A percentile compares a stretch with the other conserved stretches of the same genome.
phyloP scores from a whole-genome alignment of 2,888 invertebrate species.

The Deilephila elpenor region DNA sequence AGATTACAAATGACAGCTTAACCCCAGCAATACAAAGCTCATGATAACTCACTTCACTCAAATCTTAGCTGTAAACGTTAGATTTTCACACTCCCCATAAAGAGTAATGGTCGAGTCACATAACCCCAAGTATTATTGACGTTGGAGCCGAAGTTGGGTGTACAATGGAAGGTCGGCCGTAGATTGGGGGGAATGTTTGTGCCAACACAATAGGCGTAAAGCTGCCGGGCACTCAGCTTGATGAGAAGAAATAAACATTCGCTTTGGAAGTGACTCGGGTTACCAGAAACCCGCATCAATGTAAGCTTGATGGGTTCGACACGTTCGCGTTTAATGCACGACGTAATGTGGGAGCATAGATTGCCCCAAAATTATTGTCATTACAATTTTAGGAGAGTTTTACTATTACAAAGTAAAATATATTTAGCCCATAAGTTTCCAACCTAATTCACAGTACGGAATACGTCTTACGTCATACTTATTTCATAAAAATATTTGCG shows the following conservation, averaged over 20 bases:
- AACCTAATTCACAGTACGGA: not conserved
- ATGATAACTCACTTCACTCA: slow-evolving; percentile 36
- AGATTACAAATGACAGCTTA: not conserved
- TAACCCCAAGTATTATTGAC: slow-evolving; percentile 20
- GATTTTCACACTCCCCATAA: slow-evolving; percentile 61
- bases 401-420: not conserved
- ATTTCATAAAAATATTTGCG: not conserved
- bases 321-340: slow-evolving; percentile 36
- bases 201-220: slow-evolving; percentile 34
- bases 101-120: slow-evolving; percentile 46
- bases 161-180: slow-evolving; percentile 27
- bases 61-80: slow-evolving; percentile 47
- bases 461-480: not conserved
- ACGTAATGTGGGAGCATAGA: not conserved
- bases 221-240: slow-evolving; percentile 64
- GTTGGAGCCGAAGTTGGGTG: slow-evolving; percentile 12
- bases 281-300: slow-evolving; percentile 47
- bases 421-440: not conserved
- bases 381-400: not conserved
- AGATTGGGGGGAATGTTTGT: slow-evolving; percentile 45
- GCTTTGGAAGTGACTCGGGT: slow-evolving; percentile 39
- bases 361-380: not conserved
- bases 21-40: slow-evolving; percentile 19
- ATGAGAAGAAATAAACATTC: slow-evolving; percentile 57
- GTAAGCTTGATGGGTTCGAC: slow-evolving; percentile 40